phyloP scores from a whole-genome alignment of 1,140 invertebrate species.

The Aphaenogaster ashmeadi region DNA sequence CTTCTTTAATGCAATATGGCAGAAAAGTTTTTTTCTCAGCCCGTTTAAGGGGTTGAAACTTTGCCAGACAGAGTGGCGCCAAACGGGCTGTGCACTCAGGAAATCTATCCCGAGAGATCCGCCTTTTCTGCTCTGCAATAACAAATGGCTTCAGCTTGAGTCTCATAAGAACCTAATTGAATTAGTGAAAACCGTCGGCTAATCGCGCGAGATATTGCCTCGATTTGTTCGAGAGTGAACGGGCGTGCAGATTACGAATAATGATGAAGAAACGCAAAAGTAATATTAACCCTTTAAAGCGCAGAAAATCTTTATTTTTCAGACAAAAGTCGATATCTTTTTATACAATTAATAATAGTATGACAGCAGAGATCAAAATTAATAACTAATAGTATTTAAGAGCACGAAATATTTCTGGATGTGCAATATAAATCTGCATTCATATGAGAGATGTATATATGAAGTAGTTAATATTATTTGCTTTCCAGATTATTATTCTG shows the following conservation, averaged over 20 bases:
- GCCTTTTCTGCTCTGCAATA: slow-evolving; percentile 64
- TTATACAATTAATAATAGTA: background rate
- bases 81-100: slow-evolving; percentile 47
- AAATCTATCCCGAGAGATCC: slow-evolving; percentile 59
- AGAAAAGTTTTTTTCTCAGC: slow-evolving; percentile 69
- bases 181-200: slow-evolving; percentile 65
- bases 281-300: background rate
- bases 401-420: background rate
- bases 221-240: slow-evolving; percentile 28
- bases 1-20: slow-evolving; percentile 71
- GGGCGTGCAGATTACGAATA: slow-evolving; percentile 29
- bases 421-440: background rate
- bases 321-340: background rate
- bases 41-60: slow-evolving; percentile 73
- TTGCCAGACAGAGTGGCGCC: slow-evolving; percentile 69
- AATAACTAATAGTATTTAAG: background rate
- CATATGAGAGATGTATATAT: background rate
- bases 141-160: slow-evolving; percentile 62
- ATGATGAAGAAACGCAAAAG: slow-evolving; percentile 15
- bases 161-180: slow-evolving; percentile 74
- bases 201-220: slow-evolving; percentile 53
- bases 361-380: background rate
- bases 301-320: background rate
- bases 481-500: background rate
- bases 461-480: background rate